Evolutionary conservation across 2,113 vertebrate species (phyloP), one percentile per base, ranked within the genome.

Genomic region (Salvelinus sp.): DNA sequence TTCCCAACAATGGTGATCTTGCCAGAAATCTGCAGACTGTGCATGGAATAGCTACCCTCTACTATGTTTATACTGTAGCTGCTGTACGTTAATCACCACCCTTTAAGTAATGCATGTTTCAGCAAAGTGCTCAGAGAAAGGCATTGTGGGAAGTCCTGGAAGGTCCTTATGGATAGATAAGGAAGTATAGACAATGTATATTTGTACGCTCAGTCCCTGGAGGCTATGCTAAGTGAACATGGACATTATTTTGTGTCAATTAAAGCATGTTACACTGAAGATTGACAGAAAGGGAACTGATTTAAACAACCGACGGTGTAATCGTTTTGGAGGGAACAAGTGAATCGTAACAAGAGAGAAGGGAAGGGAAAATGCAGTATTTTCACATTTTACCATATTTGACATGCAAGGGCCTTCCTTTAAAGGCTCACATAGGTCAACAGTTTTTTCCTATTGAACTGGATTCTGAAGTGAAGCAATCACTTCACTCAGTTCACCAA

Each of bases 1-100:
- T 90, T 90, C 88, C 86, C 85, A 91, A 89, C 90, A 91, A 90
- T 88, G 87, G 88, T 87, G 88, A 92, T 91, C 90, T 89, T 91
- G 90, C 91, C 92, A 93, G 88, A 91, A 91, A 91, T 90, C 88
- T 92, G 85, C 88, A 90, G 89, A 89, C 87, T 88, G 87, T 84
- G 86, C 86, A 81, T 75, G 86, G 86, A 91, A 84, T 84, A 83
- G 87, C 85, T 91, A 82, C 88, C 85, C 84, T 91, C 80, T 85
- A 86, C 87, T 90, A 82, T 92, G 89, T 92, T 91, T 92, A 88
- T 90, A 87, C 86, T 90, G 88, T 86, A 90, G 86, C 88, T 83
- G 86, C 86, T 88, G 88, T 88, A 88, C 88, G 87, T 90, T 91
- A 91, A 92, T 91, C 89, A 90, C 87, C 88, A 89, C 87, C 85